Percentiles rank a stretch among this genome's conserved stretches.
Conservation (phyloP, 2,113 vertebrate genomes). For the Parus major region DNA sequence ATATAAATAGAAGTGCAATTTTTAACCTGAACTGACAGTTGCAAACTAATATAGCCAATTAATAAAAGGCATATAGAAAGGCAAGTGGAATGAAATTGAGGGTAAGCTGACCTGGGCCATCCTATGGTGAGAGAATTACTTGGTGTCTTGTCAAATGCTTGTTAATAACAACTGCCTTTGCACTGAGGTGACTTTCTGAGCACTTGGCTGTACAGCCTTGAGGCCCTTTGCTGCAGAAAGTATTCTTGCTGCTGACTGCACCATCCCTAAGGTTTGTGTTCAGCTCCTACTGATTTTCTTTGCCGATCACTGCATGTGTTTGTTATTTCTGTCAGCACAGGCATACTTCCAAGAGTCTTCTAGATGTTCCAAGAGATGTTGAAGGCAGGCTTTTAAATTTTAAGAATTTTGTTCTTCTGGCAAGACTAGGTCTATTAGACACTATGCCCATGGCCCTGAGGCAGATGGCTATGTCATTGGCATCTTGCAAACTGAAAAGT, state of each 20-base stretch:
- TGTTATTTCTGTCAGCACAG: slow-evolving; percentile 31
- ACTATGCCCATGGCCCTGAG: background rate
- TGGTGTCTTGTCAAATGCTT: background rate
- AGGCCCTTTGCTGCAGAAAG: background rate
- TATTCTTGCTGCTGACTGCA: background rate
- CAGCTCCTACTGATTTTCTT: slow-evolving; percentile 8
- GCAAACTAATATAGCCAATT: background rate
- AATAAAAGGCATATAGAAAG: background rate
- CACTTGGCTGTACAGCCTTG: background rate
- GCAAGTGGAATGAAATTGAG: background rate
- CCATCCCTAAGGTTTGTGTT: background rate
- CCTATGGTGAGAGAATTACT: background rate
- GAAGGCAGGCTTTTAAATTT: slow-evolving; percentile 7
- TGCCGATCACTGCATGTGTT: slow-evolving; percentile 2
- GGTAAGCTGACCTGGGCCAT: background rate
- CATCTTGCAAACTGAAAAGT: background rate
- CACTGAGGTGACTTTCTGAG: background rate
- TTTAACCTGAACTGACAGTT: background rate
- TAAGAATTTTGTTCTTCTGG: background rate
- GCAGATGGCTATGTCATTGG: background rate
- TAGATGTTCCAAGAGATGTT: slow-evolving; percentile 17
- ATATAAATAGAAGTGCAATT: background rate
- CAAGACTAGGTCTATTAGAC: background rate
- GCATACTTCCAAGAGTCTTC: background rate
- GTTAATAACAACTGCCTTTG: background rate